Evolutionary conservation across 2,113 vertebrate genomes (phyloP).

Genomic region (Lepisosteus osseus): DNA sequence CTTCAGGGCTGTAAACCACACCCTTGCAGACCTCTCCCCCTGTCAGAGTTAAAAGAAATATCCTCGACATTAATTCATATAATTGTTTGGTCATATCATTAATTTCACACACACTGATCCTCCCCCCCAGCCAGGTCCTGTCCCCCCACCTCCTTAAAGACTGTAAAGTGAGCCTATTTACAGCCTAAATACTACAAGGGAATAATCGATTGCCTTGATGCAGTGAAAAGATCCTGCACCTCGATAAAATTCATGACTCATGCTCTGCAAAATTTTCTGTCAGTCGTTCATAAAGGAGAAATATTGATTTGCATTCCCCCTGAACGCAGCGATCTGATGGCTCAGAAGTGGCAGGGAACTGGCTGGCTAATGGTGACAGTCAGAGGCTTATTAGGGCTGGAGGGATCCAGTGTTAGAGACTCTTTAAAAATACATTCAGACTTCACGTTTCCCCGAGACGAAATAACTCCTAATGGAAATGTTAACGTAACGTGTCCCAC

Average conservation of each 20-base stretch:
- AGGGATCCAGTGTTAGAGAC: too few relatives aligned
- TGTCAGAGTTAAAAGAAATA: too few relatives aligned
- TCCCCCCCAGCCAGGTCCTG: too few relatives aligned
- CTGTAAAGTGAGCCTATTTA: not conserved
- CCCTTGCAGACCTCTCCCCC: not conserved
- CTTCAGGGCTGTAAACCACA: not conserved
- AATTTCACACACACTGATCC: too few relatives aligned
- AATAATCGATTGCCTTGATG: too few relatives aligned
- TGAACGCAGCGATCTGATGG: not conserved
- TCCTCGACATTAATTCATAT: not conserved
- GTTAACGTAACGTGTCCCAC: too few relatives aligned
- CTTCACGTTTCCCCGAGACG: too few relatives aligned
- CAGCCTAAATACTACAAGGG: not conserved
- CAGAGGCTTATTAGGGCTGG: not conserved
- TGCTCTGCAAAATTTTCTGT: not conserved
- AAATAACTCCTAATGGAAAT: too few relatives aligned
- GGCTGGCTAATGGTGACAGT: not conserved
- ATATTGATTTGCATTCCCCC: slow-evolving; percentile 8
- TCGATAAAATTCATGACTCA: not conserved
- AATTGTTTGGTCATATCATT: not conserved
- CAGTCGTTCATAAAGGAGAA: slow-evolving; percentile 3
- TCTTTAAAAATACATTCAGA: too few relatives aligned
- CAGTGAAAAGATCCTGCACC: not conserved
- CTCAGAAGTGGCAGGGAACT: not conserved
- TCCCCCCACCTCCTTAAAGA: too few relatives aligned